phyloP scores from a whole-genome alignment of 1,140 invertebrate species.

The Phymorhynchus buccinoides region DNA sequence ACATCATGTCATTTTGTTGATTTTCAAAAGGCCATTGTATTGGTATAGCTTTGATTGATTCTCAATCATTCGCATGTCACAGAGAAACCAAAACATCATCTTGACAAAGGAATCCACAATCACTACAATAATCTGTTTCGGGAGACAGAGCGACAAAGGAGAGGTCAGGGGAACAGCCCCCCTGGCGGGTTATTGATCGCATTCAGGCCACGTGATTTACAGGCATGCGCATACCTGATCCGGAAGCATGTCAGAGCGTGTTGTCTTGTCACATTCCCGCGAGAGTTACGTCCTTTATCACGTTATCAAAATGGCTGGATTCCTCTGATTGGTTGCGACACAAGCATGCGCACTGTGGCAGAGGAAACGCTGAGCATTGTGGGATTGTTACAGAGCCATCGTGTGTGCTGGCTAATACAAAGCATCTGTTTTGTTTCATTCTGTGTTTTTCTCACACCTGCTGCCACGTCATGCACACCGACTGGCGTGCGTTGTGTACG shows the following conservation, averaged over 20 bases:
- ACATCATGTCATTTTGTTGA: too few species aligned
- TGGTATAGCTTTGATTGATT: too few species aligned
- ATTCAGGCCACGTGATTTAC: conserved; percentile 4
- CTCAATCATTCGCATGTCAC: too few species aligned
- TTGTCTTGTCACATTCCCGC: conserved; percentile 27
- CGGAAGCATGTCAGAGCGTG: conserved; percentile 22
- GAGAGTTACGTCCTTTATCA: conserved; percentile 28
- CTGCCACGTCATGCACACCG: too few species aligned
- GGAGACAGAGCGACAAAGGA: not conserved
- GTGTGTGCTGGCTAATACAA: too few species aligned
- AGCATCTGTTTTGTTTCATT: too few species aligned
- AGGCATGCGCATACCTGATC: conserved; percentile 24
- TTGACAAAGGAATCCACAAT: too few species aligned
- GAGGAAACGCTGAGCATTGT: not conserved
- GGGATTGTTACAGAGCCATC: not conserved
- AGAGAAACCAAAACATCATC: too few species aligned
- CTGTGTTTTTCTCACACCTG: too few species aligned
- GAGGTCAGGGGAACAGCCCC: not conserved
- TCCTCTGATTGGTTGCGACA: conserved; percentile 7
- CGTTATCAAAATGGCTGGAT: conserved; percentile 21
- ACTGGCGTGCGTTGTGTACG: too few species aligned
- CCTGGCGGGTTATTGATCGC: not conserved
- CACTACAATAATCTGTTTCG: not conserved
- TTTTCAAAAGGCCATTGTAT: too few species aligned
- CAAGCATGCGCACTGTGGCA: conserved; percentile 16